Percentiles rank a stretch among this genome's conserved stretches.
phyloP scores from a whole-genome alignment of 2,888 invertebrate species.

The Spatulosminthurus flaviceps region DNA sequence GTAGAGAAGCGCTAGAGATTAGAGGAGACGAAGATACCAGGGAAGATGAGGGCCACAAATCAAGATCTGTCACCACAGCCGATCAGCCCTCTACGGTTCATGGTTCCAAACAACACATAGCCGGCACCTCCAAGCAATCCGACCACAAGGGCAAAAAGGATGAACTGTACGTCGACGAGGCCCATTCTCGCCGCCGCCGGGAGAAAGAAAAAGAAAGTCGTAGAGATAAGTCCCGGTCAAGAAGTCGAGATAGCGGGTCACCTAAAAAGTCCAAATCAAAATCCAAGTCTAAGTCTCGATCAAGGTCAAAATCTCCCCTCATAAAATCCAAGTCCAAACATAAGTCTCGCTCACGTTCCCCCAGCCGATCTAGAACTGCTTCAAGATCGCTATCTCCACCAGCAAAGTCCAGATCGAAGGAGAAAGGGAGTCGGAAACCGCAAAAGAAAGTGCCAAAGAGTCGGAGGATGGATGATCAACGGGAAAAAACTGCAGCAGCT shows the following conservation, averaged over 20 bases:
- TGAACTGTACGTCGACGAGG: neutral
- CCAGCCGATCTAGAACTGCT: constrained; percentile 41
- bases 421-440: constrained; percentile 8
- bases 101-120: neutral
- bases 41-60: too few relatives aligned
- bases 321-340: constrained; percentile 26
- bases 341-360: constrained; percentile 43
- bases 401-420: constrained; percentile 35
- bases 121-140: too few relatives aligned
- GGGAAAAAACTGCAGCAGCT: constrained; percentile 46
- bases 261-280: constrained; percentile 42
- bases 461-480: constrained; percentile 32
- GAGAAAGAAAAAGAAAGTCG: constrained; percentile 33
- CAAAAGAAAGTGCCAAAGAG: constrained; percentile 48
- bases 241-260: constrained; percentile 41
- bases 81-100: neutral
- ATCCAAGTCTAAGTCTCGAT: constrained; percentile 55
- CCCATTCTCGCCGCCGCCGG: constrained; percentile 25
- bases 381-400: constrained; percentile 45
- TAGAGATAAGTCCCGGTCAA: constrained; percentile 28
- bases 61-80: too few relatives aligned
- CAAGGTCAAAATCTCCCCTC: constrained; percentile 51
- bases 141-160: too few relatives aligned
- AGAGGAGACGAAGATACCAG: constrained; percentile 14
- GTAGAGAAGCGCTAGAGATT: constrained; percentile 35